phyloP scores from a whole-genome alignment of 2,797 vertebrate genomes.

The Girardinus metallicus region DNA sequence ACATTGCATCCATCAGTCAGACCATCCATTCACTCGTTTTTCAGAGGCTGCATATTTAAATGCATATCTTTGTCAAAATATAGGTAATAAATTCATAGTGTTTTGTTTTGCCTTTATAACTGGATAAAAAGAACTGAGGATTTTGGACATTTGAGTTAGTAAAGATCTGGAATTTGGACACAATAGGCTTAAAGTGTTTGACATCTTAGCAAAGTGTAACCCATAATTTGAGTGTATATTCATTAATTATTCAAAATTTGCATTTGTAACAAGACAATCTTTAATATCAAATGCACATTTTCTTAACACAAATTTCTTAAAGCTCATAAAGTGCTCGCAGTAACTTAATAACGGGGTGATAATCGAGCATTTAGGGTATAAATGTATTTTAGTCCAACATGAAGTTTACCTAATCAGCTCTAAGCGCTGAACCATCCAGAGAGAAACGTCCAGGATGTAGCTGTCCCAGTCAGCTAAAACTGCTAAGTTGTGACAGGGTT shows the following conservation, averaged over 20 bases:
- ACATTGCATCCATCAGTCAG: neutral
- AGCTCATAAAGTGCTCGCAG: neutral
- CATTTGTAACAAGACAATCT: neutral
- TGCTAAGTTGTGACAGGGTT: neutral
- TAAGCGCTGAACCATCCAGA: neutral
- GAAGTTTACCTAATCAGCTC: neutral
- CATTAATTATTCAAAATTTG: neutral
- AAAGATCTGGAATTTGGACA: neutral
- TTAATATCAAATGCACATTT: neutral
- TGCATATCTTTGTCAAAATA: neutral
- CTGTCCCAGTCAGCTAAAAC: neutral
- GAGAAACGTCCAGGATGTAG: neutral
- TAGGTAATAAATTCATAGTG: neutral
- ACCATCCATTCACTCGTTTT: neutral
- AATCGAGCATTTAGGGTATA: neutral
- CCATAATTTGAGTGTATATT: neutral
- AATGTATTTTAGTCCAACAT: neutral
- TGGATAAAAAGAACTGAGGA: neutral
- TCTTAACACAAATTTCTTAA: neutral
- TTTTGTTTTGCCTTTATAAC: neutral
- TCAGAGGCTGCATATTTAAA: neutral
- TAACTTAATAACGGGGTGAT: neutral
- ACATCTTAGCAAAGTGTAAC: neutral
- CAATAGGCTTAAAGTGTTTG: neutral
- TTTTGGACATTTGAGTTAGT: neutral